phyloP scores from a whole-genome alignment of 2,797 vertebrate genomes.

The Podargus strigoides region DNA sequence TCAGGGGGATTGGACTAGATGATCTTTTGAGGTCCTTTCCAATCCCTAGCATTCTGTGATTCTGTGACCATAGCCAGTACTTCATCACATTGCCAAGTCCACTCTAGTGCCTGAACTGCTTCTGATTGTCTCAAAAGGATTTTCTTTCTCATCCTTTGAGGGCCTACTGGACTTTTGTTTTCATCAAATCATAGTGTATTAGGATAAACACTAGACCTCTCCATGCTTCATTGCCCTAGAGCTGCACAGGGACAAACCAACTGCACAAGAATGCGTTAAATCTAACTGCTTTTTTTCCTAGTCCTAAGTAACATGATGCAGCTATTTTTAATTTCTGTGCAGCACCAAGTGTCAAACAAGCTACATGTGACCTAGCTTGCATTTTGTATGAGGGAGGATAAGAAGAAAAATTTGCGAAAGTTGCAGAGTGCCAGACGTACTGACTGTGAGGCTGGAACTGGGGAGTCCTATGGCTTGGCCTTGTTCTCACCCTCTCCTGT shows the following conservation, averaged over 20 bases:
- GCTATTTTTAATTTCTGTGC: slow-evolving; percentile 14
- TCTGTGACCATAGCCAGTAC: background rate
- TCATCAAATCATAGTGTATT: background rate
- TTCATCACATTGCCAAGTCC: background rate
- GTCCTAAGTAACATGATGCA: background rate
- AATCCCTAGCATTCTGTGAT: no score
- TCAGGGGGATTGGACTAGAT: no score
- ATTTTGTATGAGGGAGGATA: background rate
- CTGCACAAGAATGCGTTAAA: background rate
- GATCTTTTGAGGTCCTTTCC: no score
- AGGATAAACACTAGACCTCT: background rate
- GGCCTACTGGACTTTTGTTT: background rate
- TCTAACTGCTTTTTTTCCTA: background rate
- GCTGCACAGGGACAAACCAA: background rate
- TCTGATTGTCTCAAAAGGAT: background rate
- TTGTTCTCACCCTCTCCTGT: background rate
- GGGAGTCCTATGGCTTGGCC: background rate
- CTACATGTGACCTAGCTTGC: background rate
- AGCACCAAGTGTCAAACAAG: slow-evolving; percentile 2
- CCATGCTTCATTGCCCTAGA: background rate
- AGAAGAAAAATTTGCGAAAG: background rate
- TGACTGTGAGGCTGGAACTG: background rate
- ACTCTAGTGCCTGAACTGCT: background rate
- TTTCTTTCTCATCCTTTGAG: background rate
- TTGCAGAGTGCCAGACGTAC: background rate